A percentile compares a stretch with the other conserved stretches of the same genome.
Conservation (phyloP, 2,113 vertebrate genomes). For the Solenodon paradoxus region DNA sequence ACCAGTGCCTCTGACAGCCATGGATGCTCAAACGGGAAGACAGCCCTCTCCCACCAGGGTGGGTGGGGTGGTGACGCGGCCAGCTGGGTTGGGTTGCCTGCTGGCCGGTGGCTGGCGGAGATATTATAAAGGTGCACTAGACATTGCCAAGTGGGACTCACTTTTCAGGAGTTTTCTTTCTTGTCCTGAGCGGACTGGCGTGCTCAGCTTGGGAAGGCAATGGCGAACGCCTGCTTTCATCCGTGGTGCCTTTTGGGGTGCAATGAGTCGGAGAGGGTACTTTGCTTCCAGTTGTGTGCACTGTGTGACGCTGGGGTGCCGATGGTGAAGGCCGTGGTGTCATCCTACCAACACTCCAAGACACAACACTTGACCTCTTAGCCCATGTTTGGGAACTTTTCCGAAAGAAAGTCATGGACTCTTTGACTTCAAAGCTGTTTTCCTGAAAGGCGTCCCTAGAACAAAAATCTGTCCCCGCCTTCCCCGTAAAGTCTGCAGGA, state of each 20-base stretch:
- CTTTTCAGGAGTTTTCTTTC: background rate
- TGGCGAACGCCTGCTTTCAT: background rate
- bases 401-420: background rate
- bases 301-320: background rate
- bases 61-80: no score
- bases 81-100: no score
- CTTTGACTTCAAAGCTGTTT: background rate
- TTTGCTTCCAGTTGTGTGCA: background rate
- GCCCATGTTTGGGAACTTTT: background rate
- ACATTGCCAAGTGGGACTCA: background rate
- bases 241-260: background rate
- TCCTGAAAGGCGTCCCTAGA: background rate
- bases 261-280: background rate
- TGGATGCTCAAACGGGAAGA: no score
- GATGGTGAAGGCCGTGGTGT: background rate
- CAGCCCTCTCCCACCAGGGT: no score
- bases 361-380: background rate
- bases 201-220: background rate
- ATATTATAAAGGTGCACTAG: background rate
- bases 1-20: no score
- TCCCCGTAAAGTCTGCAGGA: background rate
- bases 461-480: background rate
- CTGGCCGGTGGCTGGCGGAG: no score
- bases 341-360: background rate
- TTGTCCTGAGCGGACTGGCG: background rate